Evolutionary conservation across 2,797 vertebrate genomes (phyloP), one percentile per base, ranked within the genome.

Genomic region (Meda fulgida): DNA sequence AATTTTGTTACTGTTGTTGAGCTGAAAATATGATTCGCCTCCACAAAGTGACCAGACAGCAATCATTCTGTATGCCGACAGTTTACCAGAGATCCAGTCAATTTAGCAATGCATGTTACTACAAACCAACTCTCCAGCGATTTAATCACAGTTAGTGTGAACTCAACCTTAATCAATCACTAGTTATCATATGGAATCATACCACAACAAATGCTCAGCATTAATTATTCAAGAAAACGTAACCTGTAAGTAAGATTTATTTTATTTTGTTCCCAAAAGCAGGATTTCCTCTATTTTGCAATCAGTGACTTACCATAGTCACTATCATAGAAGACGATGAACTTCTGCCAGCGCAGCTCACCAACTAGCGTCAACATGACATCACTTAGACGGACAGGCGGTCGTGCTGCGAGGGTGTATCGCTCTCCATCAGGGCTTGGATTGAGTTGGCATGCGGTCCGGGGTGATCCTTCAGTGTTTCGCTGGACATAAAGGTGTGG

Each of bases 261-360:
- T 31, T 51, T 34, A 19, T 78, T 77, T 31, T 3, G 26, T 40
- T 9, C 14, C 1, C 38, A 46, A 71, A 60, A 43, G 38, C 31
- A 63, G 11, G 14, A 72, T 46, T 60, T 48, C 3, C 5, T n/a
- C 7, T 55, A 7, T 84, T 14, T 43, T 40, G 36, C 8, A 43
- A 29, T 78, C 40, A 72, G 18, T 78, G 60, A 89, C 97, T 95
- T 91, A 99, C 98, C 98, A 0, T 99, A 99, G 65, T 99, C 97
- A 0, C 96, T 97, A 95, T 99, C 98, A 36, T 99, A 99, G 92
- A 99, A 99, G 16, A 99, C 93, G 26, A 99, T 96, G 91, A 99
- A 99, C 91, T 99, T 99, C 93, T 98, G 97, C 98, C 98, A 99
- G 86, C 95, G 96, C 89, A 99, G 96, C 91, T 99, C 98, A 0